Percentiles rank a stretch among this genome's conserved stretches.
Conservation (phyloP, 2,888 invertebrate genomes). For the Hyppa rectilinea region DNA sequence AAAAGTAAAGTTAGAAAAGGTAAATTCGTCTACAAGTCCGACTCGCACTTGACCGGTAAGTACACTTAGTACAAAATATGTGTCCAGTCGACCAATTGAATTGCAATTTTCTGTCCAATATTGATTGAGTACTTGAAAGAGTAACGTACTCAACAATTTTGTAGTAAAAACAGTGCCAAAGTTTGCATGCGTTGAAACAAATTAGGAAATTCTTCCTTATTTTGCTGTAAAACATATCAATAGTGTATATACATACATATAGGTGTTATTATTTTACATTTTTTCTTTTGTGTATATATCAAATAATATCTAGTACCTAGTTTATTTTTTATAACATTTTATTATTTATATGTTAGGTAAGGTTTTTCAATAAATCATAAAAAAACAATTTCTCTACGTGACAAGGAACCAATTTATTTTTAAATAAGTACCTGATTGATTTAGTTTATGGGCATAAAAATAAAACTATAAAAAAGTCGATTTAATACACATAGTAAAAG, state of each 20-base stretch:
- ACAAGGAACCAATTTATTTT: not conserved
- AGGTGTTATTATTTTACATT: not conserved
- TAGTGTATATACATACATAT: too few relatives aligned
- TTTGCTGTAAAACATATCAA: not conserved
- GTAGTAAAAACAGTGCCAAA: not conserved
- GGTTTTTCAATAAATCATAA: not conserved
- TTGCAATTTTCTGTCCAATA: constrained; percentile 6
- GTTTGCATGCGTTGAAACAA: constrained; percentile 1
- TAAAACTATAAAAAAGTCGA: constrained; percentile 10
- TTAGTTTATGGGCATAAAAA: constrained; percentile 1
- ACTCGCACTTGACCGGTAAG: too few relatives aligned
- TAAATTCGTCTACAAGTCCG: too few relatives aligned
- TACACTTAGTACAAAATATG: not conserved
- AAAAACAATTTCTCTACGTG: not conserved
- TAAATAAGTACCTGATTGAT: not conserved
- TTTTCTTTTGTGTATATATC: not conserved
- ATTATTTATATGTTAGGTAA: not conserved
- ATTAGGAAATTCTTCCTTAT: constrained; percentile 9
- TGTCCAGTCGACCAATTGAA: not conserved
- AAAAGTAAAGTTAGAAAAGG: too few relatives aligned
- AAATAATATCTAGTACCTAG: not conserved
- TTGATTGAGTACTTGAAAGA: constrained; percentile 14
- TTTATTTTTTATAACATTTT: not conserved
- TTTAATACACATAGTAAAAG: not conserved
- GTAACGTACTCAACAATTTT: not conserved